Evolutionary conservation across 2,797 vertebrate species (phyloP), one percentile per base, ranked within the genome.

Genomic region (Amazonetta brasiliensis): DNA sequence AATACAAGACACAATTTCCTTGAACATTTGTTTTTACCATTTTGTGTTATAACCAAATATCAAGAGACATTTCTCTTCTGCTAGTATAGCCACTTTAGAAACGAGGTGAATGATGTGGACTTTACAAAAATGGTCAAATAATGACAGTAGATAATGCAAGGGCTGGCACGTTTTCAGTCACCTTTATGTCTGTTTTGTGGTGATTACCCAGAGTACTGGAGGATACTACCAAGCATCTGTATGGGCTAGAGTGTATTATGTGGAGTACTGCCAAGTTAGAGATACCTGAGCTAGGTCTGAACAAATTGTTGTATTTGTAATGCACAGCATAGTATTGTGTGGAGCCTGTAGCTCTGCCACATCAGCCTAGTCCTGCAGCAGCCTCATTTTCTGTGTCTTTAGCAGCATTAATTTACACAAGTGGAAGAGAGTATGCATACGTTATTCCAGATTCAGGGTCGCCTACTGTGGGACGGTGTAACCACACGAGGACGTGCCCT

Each of bases 41-140:
- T 91, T 43, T 74, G 52, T 33, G 16, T 73, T 37, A 30, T 52
- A 76, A 76, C 10, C 15, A 83, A 59, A 4, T 62, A 35, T 69
- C 9, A 67, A 55, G 28, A 68, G n/a, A 23, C 7, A 9, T 80
- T 69, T n/a, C 9, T 73, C 8, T 50, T 63, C 46, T 67, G 60
- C 54, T 63, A 13, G 4, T 31, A 28, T 9, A 73, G n/a, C n/a
- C 50, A 44, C 18, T 41, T 63, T 67, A 50, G 1, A 37, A 25
- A 4, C 18, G 20, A 17, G 20, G 13, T 6, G 6, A 33, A 31
- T 58, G 41, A 66, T 0, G 1, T 1, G 7, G 37, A 41, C 3
- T 12, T 46, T 26, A 37, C n/a, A 41, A 50, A 74, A 64, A 33
- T 7, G 7, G 16, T 25, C 33, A 78, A 75, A 28, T 4, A 23